Evolutionary conservation across 2,797 vertebrate genomes (phyloP), one percentile per base, ranked within the genome.

Genomic region (Rhinoraja longicauda): DNA sequence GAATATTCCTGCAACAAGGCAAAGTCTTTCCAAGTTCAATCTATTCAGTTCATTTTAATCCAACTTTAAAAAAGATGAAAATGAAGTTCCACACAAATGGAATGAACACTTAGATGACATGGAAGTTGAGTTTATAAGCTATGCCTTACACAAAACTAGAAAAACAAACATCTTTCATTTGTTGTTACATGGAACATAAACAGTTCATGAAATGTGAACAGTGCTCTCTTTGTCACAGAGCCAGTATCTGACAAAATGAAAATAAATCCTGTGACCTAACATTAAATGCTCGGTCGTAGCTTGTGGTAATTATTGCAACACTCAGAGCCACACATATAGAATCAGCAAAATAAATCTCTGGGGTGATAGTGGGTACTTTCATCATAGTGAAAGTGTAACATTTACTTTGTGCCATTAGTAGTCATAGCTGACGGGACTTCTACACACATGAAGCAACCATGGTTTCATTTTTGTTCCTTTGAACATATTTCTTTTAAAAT

Each of bases 401-500:
- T 75, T 92, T 73, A 92, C 36, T 73, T 75, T 75, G 64, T 91
- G 57, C 15, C 36, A n/a, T 45, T 1, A 73, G 36, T 32, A 91
- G 24, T 73, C 24, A n/a, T 19, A 12, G 19, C 62, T 36, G 36
- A 62, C 36, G 32, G n/a, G 62, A 64, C 62, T 67, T 67, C 32
- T 70, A 10, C 86, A 90, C 59, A 64, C 29, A 39, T 53, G 21
- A 91, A 91, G 5, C 67, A 91, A 73, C 45, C 67, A 73, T 72
- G 36, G 39, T 39, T 86, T 73, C 88, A 93, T 94, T 29, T 39
- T 73, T 91, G 67, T 45, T 73, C 90, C 67, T 67, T 53, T 91
- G 90, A 70, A 72, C 45, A 39, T 29, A 91, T 91, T 91, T 73
- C 24, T 45, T 72, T 45, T 92, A 92, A 92, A 75, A 92, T 92